Evolutionary conservation across 2,888 invertebrate genomes (phyloP).

Genomic region (Cartodere bifasciata): DNA sequence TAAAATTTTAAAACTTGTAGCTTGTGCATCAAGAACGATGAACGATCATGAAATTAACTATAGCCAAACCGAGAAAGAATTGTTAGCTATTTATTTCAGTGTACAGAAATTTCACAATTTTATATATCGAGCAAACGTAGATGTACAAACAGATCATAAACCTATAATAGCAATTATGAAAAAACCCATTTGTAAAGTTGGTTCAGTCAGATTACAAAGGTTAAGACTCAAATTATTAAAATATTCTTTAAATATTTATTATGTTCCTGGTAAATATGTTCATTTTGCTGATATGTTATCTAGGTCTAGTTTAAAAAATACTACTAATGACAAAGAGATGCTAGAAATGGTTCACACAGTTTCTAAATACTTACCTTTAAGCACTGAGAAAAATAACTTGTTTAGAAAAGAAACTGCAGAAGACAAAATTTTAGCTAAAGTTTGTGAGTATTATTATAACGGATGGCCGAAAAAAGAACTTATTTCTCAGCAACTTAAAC

Average conservation of each 20-base stretch:
- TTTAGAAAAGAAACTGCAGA: conserved; percentile 12
- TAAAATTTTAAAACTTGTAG: conserved; percentile 11
- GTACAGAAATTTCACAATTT: conserved; percentile 16
- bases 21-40: conserved; percentile 12
- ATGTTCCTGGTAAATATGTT: conserved; percentile 15
- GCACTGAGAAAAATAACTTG: conserved; percentile 9
- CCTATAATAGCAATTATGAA: conserved; percentile 16
- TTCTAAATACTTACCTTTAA: conserved; percentile 14
- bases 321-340: conserved; percentile 12
- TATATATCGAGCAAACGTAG: conserved; percentile 12
- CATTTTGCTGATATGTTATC: conserved; percentile 17
- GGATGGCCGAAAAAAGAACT: conserved; percentile 11
- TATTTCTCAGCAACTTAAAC: conserved; percentile 5
- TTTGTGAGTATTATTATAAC: conserved; percentile 15
- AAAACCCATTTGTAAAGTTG: conserved; percentile 13
- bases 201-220: conserved; percentile 14
- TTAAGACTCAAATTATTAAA: conserved; percentile 15
- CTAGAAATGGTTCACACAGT: conserved; percentile 15
- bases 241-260: conserved; percentile 14
- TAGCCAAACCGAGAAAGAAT: conserved; percentile 15
- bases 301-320: conserved; percentile 11
- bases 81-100: conserved; percentile 13
- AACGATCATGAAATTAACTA: conserved; percentile 12
- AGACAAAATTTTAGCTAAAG: conserved; percentile 11
- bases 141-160: conserved; percentile 16